Evolutionary conservation across 2,113 vertebrate genomes (phyloP).

Genomic region (Tupaia chinensis): DNA sequence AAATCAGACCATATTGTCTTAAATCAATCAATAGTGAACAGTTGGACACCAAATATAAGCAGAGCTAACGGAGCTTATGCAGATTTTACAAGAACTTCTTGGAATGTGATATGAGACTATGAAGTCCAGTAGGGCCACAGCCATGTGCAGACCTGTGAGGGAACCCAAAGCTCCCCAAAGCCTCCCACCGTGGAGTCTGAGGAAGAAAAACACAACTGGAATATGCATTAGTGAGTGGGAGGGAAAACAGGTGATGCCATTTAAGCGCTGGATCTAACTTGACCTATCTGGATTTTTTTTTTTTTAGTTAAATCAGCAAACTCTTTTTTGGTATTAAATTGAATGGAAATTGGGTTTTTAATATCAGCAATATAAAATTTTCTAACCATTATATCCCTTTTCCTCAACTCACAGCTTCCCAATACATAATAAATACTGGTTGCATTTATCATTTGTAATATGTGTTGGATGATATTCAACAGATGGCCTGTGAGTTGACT

Average conservation of each 20-base stretch:
- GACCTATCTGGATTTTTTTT: neutral
- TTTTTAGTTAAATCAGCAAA: neutral
- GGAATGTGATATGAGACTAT: neutral
- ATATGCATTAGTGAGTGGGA: neutral
- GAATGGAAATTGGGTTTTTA: neutral
- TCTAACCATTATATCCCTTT: neutral
- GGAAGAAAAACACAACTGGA: neutral
- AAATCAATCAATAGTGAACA: neutral
- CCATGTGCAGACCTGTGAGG: neutral
- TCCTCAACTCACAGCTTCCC: neutral
- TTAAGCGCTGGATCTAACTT: neutral
- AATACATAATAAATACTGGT: neutral
- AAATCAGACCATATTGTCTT: neutral
- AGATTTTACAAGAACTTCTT: neutral
- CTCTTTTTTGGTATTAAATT: conserved; percentile 23
- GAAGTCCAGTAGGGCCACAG: neutral
- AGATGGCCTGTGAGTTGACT: neutral
- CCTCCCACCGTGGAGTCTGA: neutral
- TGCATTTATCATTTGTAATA: conserved; percentile 19
- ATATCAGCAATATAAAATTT: neutral
- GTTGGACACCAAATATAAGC: neutral
- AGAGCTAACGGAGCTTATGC: neutral
- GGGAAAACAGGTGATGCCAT: neutral
- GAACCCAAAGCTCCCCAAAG: neutral
- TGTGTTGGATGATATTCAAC: neutral